phyloP scores from a whole-genome alignment of 2,888 invertebrate species.

The Chorisops tibialis region DNA sequence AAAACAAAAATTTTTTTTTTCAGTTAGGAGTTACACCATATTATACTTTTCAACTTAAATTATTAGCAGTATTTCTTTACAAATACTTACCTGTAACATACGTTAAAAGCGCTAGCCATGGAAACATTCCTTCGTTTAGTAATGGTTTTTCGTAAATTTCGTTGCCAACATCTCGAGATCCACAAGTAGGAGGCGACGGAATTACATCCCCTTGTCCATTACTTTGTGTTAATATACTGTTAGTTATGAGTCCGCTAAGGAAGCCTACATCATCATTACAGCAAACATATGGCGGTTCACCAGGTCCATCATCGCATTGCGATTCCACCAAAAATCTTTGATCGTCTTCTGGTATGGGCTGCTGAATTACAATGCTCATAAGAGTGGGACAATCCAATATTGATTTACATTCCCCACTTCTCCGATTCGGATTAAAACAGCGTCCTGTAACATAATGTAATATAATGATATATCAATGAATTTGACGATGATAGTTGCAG shows the following conservation, averaged over 20 bases:
- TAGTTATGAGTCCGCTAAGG: neutral
- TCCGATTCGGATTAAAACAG: conserved; percentile 52
- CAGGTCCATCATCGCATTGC: conserved; percentile 42
- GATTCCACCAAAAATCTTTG: conserved; percentile 42
- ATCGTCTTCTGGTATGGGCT: conserved; percentile 34
- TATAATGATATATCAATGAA: no score
- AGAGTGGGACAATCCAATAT: conserved; percentile 45
- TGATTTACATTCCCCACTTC: conserved; percentile 43
- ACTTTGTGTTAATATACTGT: neutral
- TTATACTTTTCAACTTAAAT: no score
- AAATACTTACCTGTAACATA: conserved; percentile 13
- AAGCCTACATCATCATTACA: conserved; percentile 41
- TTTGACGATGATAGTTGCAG: no score
- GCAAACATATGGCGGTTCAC: conserved; percentile 44
- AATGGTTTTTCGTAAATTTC: neutral
- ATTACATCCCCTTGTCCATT: neutral
- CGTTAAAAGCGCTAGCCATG: neutral
- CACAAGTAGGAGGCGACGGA: conserved; percentile 7
- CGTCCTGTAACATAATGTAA: conserved; percentile 5
- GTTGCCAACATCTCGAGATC: neutral
- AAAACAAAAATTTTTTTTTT: no score
- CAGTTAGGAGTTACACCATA: no score
- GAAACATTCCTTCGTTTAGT: neutral
- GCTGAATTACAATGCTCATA: conserved; percentile 37
- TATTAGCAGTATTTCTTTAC: no score